Evolutionary conservation across 2,797 vertebrate species (phyloP).

Genomic region (Platyrinchus mystaceus): DNA sequence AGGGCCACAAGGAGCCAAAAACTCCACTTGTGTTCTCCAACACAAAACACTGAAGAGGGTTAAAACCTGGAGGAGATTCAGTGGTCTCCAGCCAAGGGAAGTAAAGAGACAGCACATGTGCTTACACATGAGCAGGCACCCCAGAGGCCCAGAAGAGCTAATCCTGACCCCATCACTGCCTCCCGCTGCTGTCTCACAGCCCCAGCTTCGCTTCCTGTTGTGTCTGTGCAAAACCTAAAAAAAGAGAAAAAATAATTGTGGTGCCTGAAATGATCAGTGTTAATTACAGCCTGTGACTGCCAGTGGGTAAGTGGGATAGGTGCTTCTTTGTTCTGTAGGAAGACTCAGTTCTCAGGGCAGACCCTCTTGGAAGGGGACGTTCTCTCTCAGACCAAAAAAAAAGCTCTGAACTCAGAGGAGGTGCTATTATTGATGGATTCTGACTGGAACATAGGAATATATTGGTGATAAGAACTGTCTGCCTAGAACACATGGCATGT

Average conservation of each 20-base stretch:
- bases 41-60: not conserved
- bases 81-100: not conserved
- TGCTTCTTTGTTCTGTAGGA: not conserved
- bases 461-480: not conserved
- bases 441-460: not conserved
- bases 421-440: not conserved
- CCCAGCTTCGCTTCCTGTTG: conserved; percentile 52
- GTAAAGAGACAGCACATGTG: not conserved
- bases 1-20: not conserved
- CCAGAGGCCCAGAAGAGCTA: not conserved
- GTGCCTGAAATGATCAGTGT: conserved; percentile 36
- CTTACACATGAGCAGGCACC: not conserved
- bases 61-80: not conserved
- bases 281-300: conserved; percentile 40
- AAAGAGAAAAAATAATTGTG: conserved; percentile 23
- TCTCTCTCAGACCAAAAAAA: not conserved
- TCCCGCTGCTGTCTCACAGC: not conserved
- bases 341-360: not conserved
- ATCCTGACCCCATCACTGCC: not conserved
- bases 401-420: not conserved
- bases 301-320: not conserved
- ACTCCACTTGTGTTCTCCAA: not conserved
- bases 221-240: conserved; percentile 59
- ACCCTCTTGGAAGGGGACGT: not conserved
- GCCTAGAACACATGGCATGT: not conserved